phyloP scores from a whole-genome alignment of 2,797 vertebrate genomes.

The Agapornis canus region DNA sequence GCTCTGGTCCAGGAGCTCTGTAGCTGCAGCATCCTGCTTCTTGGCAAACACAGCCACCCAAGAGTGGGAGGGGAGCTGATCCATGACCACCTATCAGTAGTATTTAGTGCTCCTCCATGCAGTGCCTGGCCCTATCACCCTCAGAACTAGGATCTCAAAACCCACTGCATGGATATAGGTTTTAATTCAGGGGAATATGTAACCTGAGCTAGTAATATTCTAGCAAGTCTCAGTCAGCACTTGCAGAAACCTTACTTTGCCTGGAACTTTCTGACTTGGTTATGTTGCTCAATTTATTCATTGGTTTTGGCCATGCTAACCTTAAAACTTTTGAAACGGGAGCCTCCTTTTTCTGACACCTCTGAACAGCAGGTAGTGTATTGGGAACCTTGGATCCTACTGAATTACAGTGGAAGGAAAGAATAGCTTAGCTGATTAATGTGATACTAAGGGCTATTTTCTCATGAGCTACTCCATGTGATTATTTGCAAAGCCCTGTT shows the following conservation, averaged over 20 bases:
- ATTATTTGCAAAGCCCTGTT: conserved; percentile 42
- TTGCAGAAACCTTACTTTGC: not conserved
- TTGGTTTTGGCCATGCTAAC: not conserved
- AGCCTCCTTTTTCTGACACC: not conserved
- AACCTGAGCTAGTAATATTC: not conserved
- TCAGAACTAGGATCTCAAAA: not conserved
- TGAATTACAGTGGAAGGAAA: not conserved
- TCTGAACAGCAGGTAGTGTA: not conserved
- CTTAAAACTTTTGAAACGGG: not conserved
- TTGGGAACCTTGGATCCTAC: not conserved
- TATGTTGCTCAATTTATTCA: not conserved
- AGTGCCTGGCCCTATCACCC: not conserved
- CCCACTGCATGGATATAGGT: not conserved
- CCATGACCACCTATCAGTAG: not conserved
- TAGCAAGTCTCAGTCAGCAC: not conserved
- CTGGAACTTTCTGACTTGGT: not conserved
- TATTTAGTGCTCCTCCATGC: not conserved
- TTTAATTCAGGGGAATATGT: not conserved
- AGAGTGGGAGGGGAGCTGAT: not conserved
- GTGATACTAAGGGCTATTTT: not conserved
- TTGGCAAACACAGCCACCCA: not conserved
- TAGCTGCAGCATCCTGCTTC: not conserved
- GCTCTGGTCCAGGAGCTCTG: not conserved
- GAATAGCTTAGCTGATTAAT: not conserved
- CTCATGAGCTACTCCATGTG: not conserved